Base-by-base conservation (phyloP, 35 echinoderm and acorn worm species). In the Lytechinus variegatus region DNA sequence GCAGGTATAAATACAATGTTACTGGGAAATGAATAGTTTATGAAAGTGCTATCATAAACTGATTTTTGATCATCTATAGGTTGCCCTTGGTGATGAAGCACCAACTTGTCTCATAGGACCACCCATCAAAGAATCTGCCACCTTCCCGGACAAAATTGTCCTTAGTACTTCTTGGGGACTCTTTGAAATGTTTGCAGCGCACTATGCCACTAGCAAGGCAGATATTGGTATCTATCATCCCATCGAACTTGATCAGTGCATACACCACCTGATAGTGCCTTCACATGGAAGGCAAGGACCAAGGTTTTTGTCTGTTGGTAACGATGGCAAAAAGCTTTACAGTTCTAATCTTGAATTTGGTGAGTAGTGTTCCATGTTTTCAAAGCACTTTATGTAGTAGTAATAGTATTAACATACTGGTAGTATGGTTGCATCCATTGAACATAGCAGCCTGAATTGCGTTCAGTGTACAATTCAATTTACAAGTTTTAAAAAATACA, bases 91-190 rank as follows among this genome's bases (percentile, higher is more conserved):
- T 19, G 61, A 71, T 71, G 14, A 13, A 19, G 61, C 61, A 14
- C 61, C 61, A 1, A 13, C 14, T 19, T 71, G 61, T 71, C 61
- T 71, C 14, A 21, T 9, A 86, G 61, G 54, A 51, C 95, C 19
- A 51, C 89, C 56, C 91, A 94, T 96, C 54, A 96, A 56, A 61
- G 91, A 94, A 55, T 91, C 57, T 13, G 71, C 86, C 10, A 66
- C 91, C 5, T 66, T 96, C 61, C 95, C 95, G 12, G 95, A 96
- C 90, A 57, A 89, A 9, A 86, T 96, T 11, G 14, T 96, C 57
- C n/a, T 96, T 52, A 96, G 24, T 54, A 94, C 95, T 27, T 5
- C 92, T 55, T 27, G 55, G 52, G 95, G 95, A 61, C 54, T 96
- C 11, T 96, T 55, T 87, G 91, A 96, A 56, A 94, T 87, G 27